Evolutionary conservation across 2,113 vertebrate genomes (phyloP).

Genomic region (Anoura caudifer): DNA sequence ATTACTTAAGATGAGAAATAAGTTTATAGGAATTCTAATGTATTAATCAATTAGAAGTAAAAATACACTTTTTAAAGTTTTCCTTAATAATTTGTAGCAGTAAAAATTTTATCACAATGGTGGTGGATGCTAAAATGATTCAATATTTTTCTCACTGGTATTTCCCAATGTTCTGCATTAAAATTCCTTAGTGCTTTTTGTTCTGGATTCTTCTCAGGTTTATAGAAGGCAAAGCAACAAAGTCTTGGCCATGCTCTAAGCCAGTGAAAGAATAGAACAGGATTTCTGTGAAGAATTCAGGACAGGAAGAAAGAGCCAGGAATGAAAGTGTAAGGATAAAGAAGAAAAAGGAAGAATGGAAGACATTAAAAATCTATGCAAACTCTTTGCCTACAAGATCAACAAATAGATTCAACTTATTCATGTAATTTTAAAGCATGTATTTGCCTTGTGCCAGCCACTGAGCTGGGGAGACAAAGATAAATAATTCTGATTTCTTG

Average conservation of each 20-base stretch:
- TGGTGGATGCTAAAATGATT: not conserved
- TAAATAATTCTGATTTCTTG: constrained; percentile 22
- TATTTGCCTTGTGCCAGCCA: not conserved
- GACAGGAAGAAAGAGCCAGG: not conserved
- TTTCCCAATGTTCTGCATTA: not conserved
- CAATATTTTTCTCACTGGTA: not conserved
- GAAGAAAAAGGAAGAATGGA: not conserved
- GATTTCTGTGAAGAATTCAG: constrained; percentile 5
- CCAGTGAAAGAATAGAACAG: not conserved
- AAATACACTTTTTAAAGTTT: not conserved
- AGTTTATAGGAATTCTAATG: not conserved
- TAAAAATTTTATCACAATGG: not conserved
- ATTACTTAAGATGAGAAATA: not conserved
- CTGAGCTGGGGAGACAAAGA: not conserved
- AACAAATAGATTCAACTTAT: not conserved
- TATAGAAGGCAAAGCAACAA: not conserved
- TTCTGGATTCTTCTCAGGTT: not conserved
- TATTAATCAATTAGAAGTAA: not conserved
- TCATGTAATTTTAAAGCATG: not conserved
- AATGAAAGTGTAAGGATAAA: not conserved
- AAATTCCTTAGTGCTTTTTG: not conserved
- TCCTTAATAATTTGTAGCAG: not conserved
- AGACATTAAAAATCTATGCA: not conserved
- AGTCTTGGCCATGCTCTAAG: not conserved
- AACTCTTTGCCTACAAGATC: not conserved